Evolutionary conservation across 2,888 invertebrate species (phyloP), one percentile per base, ranked within the genome.

Genomic region (Sericinus montela): DNA sequence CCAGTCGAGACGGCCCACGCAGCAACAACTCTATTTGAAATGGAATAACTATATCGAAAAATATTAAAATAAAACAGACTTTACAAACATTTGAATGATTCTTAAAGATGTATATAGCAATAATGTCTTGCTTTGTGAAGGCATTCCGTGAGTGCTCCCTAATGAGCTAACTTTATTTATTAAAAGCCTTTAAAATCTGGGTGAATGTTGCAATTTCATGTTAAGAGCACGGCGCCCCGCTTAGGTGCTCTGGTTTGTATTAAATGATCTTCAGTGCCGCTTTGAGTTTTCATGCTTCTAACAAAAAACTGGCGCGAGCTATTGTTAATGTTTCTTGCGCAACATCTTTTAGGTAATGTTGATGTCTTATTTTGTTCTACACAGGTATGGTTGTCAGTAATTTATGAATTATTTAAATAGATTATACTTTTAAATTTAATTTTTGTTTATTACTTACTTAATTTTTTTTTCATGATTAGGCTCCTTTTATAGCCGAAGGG

Each of bases 141-240:
- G 42, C 37, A n/a, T 35, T 37, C 6, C 15, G 37, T 16, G 25
- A 42, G 53, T 47, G 56, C 53, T 51, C 46, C 25, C 44, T 40
- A 59, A 60, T 50, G 57, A 54, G 56, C 48, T 60, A 56, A 60
- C 59, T 59, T 56, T 57, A 57, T 63, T 60, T 62, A 60, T 60
- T 58, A 58, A 62, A 59, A 53, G 52, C 47, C 52, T 56, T 54
- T 52, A 50, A 56, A 55, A 44, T 48, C 46, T 34, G 40, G 48
- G 52, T 43, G 47, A 48, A 41, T 48, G 49, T 52, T 52, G 48
- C 35, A 47, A 51, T 50, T 42, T 48, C 37, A 37, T 30, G 51
- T 36, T 50, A 44, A 54, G 45, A 49, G 47, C 37, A 11, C 34
- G 41, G 5, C 37, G 25, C 14, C 11, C 36, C 29, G 47, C 41